These are phyloP conservation scores for Mechanitis mazaeus DNA, from an alignment of 2,888 invertebrate genomes.

Conservation along the genomic window DNA sequence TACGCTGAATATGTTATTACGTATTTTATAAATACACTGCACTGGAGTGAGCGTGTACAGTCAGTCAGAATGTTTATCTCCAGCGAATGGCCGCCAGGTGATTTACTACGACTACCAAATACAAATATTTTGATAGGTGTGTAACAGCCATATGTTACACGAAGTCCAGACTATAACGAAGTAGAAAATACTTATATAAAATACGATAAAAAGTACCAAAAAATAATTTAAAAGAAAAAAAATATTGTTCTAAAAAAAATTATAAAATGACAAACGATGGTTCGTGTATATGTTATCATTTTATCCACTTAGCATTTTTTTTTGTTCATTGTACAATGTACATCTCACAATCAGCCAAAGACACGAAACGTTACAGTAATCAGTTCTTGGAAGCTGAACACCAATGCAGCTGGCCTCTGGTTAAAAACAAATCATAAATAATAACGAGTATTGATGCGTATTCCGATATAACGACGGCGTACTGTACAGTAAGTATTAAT, in stretches of 20 bases:
- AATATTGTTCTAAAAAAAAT: neutral
- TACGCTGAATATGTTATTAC: neutral
- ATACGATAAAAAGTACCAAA: constrained; percentile 12
- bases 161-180: constrained; percentile 52
- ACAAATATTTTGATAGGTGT: constrained; percentile 33
- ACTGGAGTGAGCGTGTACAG: neutral
- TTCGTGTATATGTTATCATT: neutral
- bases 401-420: constrained; percentile 25
- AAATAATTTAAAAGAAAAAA: too few species aligned
- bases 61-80: constrained; percentile 16
- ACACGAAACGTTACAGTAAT: constrained; percentile 33
- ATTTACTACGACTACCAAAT: constrained; percentile 19
- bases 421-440: constrained; percentile 36
- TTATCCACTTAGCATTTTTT: constrained; percentile 3
- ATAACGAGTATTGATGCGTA: constrained; percentile 18
- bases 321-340: constrained; percentile 6
- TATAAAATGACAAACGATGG: constrained; percentile 3
- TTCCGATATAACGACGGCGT: constrained; percentile 18
- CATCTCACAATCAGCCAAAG: constrained; percentile 23
- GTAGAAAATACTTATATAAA: constrained; percentile 31
- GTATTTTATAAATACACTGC: neutral
- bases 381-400: constrained; percentile 30
- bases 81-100: constrained; percentile 15
- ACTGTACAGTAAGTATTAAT: too few species aligned
- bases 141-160: constrained; percentile 44